These are phyloP conservation scores for Papilio gigon DNA, from an alignment of 2,888 invertebrate genomes.

Conservation along the genomic window DNA sequence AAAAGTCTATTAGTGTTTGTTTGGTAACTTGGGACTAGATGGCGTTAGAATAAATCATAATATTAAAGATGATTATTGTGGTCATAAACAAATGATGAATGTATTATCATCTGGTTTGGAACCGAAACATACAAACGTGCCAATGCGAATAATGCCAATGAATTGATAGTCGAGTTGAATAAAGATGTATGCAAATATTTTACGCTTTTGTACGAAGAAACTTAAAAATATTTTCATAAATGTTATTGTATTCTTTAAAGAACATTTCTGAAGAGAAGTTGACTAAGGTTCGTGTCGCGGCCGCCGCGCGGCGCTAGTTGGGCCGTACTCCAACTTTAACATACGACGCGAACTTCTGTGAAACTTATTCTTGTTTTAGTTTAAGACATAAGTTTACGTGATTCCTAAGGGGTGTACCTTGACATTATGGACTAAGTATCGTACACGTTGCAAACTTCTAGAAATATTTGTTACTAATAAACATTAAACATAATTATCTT, in stretches of 20 bases:
- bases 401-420: neutral
- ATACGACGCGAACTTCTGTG: neutral
- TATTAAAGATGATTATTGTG: no score
- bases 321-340: constrained; percentile 7
- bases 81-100: no score
- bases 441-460: neutral
- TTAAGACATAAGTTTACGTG: constrained; percentile 3
- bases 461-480: neutral
- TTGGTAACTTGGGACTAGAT: no score
- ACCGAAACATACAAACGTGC: no score
- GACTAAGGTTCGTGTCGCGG: neutral
- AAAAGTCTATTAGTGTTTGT: no score
- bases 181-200: no score
- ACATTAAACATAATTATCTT: neutral
- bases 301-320: neutral
- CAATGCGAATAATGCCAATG: no score
- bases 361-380: constrained; percentile 11
- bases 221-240: neutral
- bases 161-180: no score
- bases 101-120: no score
- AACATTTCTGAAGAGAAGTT: neutral
- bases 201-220: neutral
- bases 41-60: no score
- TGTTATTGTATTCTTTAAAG: neutral
- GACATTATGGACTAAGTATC: neutral